A percentile compares a stretch with the other conserved stretches of the same genome.
Evolutionary conservation across 53 echinoderm and acorn worm species (phyloP).

Genomic region (Stichopus horrens): DNA sequence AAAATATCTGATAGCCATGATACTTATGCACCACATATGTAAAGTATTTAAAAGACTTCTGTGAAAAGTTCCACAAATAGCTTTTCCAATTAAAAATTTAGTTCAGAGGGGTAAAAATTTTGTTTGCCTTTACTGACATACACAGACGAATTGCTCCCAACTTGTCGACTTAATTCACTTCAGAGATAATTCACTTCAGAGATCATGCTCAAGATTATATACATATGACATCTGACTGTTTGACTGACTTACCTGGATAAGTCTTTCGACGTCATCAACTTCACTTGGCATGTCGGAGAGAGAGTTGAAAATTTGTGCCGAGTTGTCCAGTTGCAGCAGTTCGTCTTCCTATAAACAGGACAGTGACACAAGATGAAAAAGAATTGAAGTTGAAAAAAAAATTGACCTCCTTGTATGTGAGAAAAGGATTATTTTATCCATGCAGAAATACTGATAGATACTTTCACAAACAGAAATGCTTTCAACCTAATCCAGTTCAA

Average conservation of each 20-base stretch:
- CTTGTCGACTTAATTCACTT: not conserved
- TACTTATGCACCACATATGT: too few species aligned
- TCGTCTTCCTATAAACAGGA: slow-evolving; percentile 74
- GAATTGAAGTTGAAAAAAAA: not conserved
- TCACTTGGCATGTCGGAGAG: slow-evolving; percentile 92
- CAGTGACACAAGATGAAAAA: not conserved
- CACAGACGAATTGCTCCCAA: not conserved
- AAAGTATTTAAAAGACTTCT: too few species aligned
- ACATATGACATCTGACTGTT: too few species aligned
- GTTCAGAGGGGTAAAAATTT: not conserved
- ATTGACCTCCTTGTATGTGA: too few species aligned
- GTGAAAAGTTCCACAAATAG: too few species aligned
- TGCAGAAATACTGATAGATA: too few species aligned
- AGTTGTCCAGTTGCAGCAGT: slow-evolving; percentile 84
- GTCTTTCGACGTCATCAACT: slow-evolving; percentile 93
- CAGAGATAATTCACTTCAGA: not conserved
- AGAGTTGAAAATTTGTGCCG: slow-evolving; percentile 95
- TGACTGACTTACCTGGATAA: slow-evolving; percentile 66
- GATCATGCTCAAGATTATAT: too few species aligned
- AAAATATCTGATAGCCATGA: too few species aligned
- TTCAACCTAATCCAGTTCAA: too few species aligned
- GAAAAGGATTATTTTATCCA: too few species aligned
- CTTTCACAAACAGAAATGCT: too few species aligned
- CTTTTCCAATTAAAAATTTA: not conserved
- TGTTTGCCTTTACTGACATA: not conserved